phyloP scores from a whole-genome alignment of 2,113 vertebrate species.

The Notarius lentiginosus region DNA sequence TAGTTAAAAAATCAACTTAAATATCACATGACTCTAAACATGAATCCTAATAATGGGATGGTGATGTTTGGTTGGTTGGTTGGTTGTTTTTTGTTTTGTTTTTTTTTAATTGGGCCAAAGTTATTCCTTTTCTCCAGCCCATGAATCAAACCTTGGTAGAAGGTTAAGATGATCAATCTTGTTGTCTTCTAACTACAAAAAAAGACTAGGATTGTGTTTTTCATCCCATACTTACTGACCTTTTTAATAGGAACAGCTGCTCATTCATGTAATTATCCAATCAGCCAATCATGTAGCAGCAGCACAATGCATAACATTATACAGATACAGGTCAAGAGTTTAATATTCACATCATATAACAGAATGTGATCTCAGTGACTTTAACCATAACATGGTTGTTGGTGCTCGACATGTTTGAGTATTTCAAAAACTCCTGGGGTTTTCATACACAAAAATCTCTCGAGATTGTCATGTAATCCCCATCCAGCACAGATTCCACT shows the following conservation, averaged over 20 bases:
- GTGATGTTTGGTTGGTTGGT: background rate
- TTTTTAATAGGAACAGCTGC: background rate
- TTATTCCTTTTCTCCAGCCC: background rate
- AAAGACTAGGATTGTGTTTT: background rate
- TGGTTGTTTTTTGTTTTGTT: background rate
- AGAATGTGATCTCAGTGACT: background rate
- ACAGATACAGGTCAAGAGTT: background rate
- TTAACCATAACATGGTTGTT: background rate
- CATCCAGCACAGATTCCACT: background rate
- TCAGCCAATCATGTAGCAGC: background rate
- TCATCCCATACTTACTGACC: background rate
- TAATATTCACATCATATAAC: background rate
- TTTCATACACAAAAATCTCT: background rate
- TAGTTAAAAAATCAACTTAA: too few species aligned
- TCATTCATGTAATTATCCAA: background rate
- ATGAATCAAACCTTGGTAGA: background rate
- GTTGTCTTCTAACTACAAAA: background rate
- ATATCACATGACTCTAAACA: background rate
- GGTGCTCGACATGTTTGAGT: background rate
- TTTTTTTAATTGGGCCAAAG: background rate
- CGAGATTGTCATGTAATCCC: background rate
- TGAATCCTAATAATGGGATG: background rate
- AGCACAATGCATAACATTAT: background rate
- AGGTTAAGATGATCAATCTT: background rate
- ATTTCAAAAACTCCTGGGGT: too few species aligned